Percentiles rank a stretch among this genome's conserved stretches.
Evolutionary conservation across 1,140 invertebrate genomes (phyloP).

Genomic region (Centruroides vittatus): DNA sequence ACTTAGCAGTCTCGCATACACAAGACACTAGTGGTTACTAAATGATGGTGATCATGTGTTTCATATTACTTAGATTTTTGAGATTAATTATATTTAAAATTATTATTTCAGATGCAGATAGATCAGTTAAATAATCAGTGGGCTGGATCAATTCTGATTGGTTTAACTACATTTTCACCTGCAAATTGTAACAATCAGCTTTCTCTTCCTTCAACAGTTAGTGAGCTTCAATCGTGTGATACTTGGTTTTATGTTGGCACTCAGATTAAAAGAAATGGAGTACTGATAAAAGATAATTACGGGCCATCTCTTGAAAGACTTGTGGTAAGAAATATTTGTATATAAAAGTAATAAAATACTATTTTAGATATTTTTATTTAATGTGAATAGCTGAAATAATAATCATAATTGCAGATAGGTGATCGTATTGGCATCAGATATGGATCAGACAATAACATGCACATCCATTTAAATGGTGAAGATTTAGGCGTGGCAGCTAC

Average conservation of each 20-base stretch:
- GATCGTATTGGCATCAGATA: constrained; percentile 40
- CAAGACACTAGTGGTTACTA: no score
- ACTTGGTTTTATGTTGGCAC: constrained; percentile 16
- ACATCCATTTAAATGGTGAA: constrained; percentile 57
- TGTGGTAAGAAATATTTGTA: constrained; percentile 19
- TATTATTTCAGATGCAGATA: constrained; percentile 43
- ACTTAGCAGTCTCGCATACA: no score
- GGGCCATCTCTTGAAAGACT: constrained; percentile 27
- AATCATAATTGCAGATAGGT: constrained; percentile 36
- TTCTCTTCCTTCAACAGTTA: no score
- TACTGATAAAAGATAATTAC: constrained; percentile 32
- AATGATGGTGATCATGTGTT: no score
- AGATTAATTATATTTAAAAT: constrained; percentile 33
- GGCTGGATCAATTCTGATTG: constrained; percentile 62
- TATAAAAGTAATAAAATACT: background rate
- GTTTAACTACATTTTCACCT: constrained; percentile 40
- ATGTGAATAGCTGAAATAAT: no score
- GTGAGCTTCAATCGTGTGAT: background rate
- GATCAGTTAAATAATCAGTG: constrained; percentile 53
- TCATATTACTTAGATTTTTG: no score
- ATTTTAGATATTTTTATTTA: no score
- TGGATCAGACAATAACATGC: constrained; percentile 35
- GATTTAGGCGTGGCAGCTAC: constrained; percentile 65
- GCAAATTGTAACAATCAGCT: background rate
- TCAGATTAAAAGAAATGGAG: constrained; percentile 34